Evolutionary conservation across 2,888 invertebrate species (phyloP), one percentile per base, ranked within the genome.

Genomic region (Dioctria rufipes): DNA sequence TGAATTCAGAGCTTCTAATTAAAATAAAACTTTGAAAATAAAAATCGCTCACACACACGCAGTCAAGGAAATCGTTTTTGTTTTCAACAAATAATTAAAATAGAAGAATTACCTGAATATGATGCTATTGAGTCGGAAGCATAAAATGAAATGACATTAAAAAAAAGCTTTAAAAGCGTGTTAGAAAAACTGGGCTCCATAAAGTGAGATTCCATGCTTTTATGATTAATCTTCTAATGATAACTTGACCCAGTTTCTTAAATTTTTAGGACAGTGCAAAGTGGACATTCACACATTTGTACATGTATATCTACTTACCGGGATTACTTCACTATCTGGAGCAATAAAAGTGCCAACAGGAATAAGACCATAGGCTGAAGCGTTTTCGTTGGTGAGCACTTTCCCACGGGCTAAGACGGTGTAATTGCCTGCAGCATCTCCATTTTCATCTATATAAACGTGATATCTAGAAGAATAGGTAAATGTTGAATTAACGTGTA

Each of bases 391-490:
- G 84, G 87, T 86, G 66, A 89, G 85, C 77, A 90, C 84, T 60
- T 83, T 84, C 82, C 90, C 90, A 77, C 91, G 86, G 3, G 94
- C 93, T 84, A 98, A 91, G 83, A 98, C 91, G 0, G 97, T 96
- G 89, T 97, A 98, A 91, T 98, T 98, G 9, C 98, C 98, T 86
- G 96, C 96, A 0, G 97, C 96, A 86, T 98, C 97, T 0, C 96
- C 97, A 85, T 95, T 94, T 85, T 95, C 94, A 88, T 98, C 97
- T 92, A 98, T 96, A 86, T 95, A 94, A n/a, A 95, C 94, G 91
- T 95, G 94, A 88, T 96, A 97, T 61, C 97, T 96, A 87, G n/a
- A 84, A 85, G n/a, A n/a, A n/a, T n/a, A 37, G 37, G 2, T 25
- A 25, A 25, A 77, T 69, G 80, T 63, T 54, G 4, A 54, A 54